Base-by-base conservation (phyloP, 1,140 invertebrate species). In the Caenorhabditis remanei region DNA sequence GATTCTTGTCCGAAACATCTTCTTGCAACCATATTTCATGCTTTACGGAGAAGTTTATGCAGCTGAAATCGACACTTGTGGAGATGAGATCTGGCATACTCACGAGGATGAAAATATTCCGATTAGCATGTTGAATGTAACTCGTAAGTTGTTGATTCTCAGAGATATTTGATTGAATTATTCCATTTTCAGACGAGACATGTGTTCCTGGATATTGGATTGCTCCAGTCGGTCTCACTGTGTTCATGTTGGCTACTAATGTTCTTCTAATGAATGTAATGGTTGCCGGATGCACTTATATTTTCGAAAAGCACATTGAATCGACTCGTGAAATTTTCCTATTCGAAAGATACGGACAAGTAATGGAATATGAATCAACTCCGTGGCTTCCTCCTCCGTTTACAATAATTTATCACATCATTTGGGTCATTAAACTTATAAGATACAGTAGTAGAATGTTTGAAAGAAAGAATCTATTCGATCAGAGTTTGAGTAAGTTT, bases 21-120 rank as follows among this genome's bases (percentile, higher is more conserved):
- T 98, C 94, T 96, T 96, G 93, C 96, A 98, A 93, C 97, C 97
- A 53, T 95, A 99, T 93, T 99, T 98, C 93, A 99, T 99, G 97
- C 94, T 99, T 91, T 99, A 99, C 93, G 98, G 98, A 91, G 97
- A 99, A 94, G 96, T 99, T 87, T 99, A 98, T 94, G 97, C 97
- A 16, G 95, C 87, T 71, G 92, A 92, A 85, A 93, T 92, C 63
- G 91, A 92, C 71, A 92, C 90, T 48, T 92, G 91, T 84, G 90
- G 91, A 63, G 91, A 92, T 84, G 90, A 91, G 85, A 89, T 98
- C 97, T 94, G 97, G 97, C 19, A 95, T 96, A 91, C 95, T 96
- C 91, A 98, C 98, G 83, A 85, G 63, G 85, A 87, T 85, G 87
- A 90, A n/a, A 84, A 84, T 13, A 85, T 89, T 53, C 85, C 88